These are phyloP conservation scores for Anastatus disparis DNA, from an alignment of 1,140 invertebrate genomes.

Conservation along the genomic window DNA sequence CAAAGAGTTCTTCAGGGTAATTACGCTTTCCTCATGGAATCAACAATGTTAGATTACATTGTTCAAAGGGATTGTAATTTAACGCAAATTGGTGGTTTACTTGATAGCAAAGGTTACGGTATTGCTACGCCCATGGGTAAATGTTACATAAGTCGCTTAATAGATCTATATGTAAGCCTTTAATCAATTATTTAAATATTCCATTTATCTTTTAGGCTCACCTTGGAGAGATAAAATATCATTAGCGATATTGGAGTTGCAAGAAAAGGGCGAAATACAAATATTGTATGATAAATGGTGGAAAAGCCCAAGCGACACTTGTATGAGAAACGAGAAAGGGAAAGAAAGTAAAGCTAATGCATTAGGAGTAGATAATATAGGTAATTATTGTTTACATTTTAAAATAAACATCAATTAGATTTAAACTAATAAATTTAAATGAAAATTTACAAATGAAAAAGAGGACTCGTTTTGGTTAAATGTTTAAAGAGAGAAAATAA, in stretches of 20 bases:
- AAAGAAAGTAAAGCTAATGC: slow-evolving; percentile 81
- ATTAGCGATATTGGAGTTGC: slow-evolving; percentile 79
- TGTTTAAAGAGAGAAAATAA: too few relatives aligned
- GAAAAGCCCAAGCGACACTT: slow-evolving; percentile 75
- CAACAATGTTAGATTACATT: slow-evolving; percentile 90
- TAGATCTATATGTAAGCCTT: too few relatives aligned
- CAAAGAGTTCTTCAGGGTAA: slow-evolving; percentile 78
- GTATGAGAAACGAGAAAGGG: slow-evolving; percentile 73
- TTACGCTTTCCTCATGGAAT: slow-evolving; percentile 96
- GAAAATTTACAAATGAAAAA: background rate
- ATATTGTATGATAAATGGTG: slow-evolving; percentile 82
- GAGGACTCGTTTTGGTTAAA: background rate
- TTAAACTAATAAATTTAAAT: background rate
- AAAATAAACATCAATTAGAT: too few relatives aligned
- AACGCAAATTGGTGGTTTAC: slow-evolving; percentile 89
- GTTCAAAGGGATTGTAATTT: slow-evolving; percentile 92
- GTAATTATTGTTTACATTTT: slow-evolving; percentile 56
- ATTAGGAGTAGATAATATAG: slow-evolving; percentile 89
- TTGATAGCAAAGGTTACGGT: slow-evolving; percentile 86
- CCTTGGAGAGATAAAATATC: slow-evolving; percentile 82
- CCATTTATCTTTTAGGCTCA: slow-evolving; percentile 68
- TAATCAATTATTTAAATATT: too few relatives aligned
- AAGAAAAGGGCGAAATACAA: slow-evolving; percentile 79
- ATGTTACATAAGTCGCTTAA: slow-evolving; percentile 12
- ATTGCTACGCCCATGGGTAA: slow-evolving; percentile 71